Conservation (phyloP, 2,888 invertebrate genomes). For the Aplocera efformata region DNA sequence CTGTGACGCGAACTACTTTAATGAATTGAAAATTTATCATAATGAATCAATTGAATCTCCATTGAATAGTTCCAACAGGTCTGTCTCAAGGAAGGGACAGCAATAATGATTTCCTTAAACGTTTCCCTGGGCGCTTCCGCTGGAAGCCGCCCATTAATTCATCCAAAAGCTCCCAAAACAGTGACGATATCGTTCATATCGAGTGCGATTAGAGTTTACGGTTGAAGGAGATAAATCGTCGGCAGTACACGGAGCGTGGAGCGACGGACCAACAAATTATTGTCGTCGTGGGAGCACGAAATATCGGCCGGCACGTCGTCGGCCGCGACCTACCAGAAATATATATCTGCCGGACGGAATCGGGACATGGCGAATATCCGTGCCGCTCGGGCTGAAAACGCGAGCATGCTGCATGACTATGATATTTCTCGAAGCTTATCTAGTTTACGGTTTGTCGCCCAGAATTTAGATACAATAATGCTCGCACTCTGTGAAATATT, state of each 20-base stretch:
- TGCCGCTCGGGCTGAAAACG: constrained; percentile 20
- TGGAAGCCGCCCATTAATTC: constrained; percentile 28
- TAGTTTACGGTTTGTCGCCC: constrained; percentile 22
- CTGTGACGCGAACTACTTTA: no score
- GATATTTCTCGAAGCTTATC: constrained; percentile 31
- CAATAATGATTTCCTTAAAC: constrained; percentile 19
- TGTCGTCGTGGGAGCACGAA: constrained; percentile 70
- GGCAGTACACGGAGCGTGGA: constrained; percentile 56
- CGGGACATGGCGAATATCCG: constrained; percentile 33
- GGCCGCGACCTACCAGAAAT: constrained; percentile 51
- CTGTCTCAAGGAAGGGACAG: constrained; percentile 16
- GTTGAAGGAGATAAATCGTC: constrained; percentile 62
- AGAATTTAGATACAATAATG: constrained; percentile 22
- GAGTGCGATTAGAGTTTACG: constrained; percentile 53
- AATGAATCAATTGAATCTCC: constrained; percentile 7
- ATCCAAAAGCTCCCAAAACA: constrained; percentile 35
- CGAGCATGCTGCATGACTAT: constrained; percentile 24
- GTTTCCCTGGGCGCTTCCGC: constrained; percentile 14
- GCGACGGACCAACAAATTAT: constrained; percentile 74
- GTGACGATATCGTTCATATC: constrained; percentile 49
- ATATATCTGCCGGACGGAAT: constrained; percentile 45
- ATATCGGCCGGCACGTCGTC: constrained; percentile 59
- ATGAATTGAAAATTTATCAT: no score
- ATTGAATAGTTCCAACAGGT: constrained; percentile 13
- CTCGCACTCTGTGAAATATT: constrained; percentile 17